Evolutionary conservation across 2,797 vertebrate genomes (phyloP).

Genomic region (Neoniphon sammara): DNA sequence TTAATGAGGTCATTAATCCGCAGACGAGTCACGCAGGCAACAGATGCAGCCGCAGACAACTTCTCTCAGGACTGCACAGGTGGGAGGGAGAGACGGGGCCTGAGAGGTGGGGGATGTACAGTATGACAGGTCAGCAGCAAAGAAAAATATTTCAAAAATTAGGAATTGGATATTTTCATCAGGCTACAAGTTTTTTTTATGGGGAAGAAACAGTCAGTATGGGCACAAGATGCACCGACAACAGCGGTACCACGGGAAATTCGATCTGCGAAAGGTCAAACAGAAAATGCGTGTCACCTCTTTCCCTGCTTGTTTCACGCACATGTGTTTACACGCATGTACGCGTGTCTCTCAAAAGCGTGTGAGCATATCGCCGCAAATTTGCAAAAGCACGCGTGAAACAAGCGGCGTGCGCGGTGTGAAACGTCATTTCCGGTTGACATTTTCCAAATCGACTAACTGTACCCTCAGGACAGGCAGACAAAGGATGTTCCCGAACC

Average conservation of each 20-base stretch:
- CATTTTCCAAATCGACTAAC: slow-evolving; percentile 45
- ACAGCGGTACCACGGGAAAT: slow-evolving; percentile 10
- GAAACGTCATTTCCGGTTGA: slow-evolving; percentile 40
- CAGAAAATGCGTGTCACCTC: slow-evolving; percentile 44
- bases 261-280: slow-evolving; percentile 67
- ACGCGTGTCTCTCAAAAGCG: slow-evolving; percentile 22
- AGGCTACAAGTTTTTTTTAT: slow-evolving; percentile 8
- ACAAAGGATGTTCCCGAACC: slow-evolving; percentile 41
- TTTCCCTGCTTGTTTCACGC: slow-evolving; percentile 41
- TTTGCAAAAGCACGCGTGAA: slow-evolving; percentile 46
- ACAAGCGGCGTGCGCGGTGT: slow-evolving; percentile 13
- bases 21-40: slow-evolving; percentile 55
- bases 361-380: slow-evolving; percentile 30
- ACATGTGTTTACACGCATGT: slow-evolving; percentile 37
- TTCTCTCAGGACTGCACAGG: slow-evolving; percentile 56
- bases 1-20: slow-evolving; percentile 67
- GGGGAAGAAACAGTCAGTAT: slow-evolving; percentile 14
- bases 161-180: slow-evolving; percentile 14
- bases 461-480: slow-evolving; percentile 46
- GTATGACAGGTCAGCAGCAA: background rate
- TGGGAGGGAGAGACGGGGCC: slow-evolving; percentile 26
- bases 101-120: background rate
- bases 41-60: slow-evolving; percentile 48
- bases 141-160: slow-evolving; percentile 38
- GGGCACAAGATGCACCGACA: slow-evolving; percentile 40